These are phyloP conservation scores for Yponomeuta plumbellus DNA, from an alignment of 2,888 invertebrate species.

Conservation along the genomic window DNA sequence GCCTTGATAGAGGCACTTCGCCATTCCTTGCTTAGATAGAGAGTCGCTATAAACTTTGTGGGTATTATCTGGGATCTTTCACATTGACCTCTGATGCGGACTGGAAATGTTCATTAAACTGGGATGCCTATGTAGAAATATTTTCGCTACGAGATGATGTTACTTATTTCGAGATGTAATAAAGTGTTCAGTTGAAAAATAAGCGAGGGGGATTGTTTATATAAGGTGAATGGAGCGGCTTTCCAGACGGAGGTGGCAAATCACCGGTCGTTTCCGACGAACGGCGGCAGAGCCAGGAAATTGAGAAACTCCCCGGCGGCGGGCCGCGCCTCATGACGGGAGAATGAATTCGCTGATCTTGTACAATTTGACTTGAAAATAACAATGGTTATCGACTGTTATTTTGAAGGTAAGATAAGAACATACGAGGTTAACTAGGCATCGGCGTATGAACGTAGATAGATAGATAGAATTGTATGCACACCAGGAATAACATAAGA, in stretches of 20 bases:
- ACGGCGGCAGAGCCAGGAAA: constrained; percentile 44
- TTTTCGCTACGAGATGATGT: neutral
- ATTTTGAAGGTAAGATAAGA: neutral
- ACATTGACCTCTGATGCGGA: neutral
- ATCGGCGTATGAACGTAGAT: too few species aligned
- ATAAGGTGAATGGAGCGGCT: constrained; percentile 32
- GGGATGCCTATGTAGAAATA: neutral
- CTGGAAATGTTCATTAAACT: neutral
- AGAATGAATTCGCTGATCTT: constrained; percentile 35
- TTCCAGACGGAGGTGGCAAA: constrained; percentile 54
- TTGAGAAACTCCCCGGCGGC: constrained; percentile 45
- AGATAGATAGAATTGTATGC: too few species aligned
- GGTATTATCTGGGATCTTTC: neutral
- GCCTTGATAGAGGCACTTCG: neutral
- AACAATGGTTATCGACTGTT: neutral
- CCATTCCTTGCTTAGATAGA: neutral
- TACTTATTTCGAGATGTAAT: neutral
- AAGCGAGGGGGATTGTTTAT: constrained; percentile 36
- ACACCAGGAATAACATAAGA: too few species aligned
- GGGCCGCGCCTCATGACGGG: constrained; percentile 11
- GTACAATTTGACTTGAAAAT: constrained; percentile 25
- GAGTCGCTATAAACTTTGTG: neutral
- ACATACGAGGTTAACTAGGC: too few species aligned
- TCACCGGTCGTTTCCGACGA: constrained; percentile 50
- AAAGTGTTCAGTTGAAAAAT: constrained; percentile 23